Base-by-base conservation (phyloP, 2,888 invertebrate genomes). In the Lithosia quadra region DNA sequence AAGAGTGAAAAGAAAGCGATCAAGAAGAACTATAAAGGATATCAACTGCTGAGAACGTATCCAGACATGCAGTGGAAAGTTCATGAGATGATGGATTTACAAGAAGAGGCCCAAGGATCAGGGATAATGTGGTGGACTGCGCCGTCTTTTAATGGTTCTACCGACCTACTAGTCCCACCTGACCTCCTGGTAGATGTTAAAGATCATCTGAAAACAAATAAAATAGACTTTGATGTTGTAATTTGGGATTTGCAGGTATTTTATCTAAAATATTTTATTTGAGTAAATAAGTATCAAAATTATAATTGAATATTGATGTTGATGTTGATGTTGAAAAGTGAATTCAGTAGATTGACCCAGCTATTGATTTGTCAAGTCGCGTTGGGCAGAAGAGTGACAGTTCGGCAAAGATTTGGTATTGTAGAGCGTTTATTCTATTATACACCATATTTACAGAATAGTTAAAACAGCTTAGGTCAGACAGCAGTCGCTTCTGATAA, bases 241-340 rank as follows among this genome's bases (percentile, higher is more conserved):
- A 96, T 97, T 81, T 96, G 96, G 84, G 97, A 98, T 87, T 95
- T 98, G 36, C 97, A 97, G 95, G 96, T 96, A n/a, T n/a, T n/a
- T n/a, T n/a, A n/a, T n/a, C n/a, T n/a, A 90, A 74, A 59, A 11
- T 28, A 28, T 18, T 7, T 57, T 34, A 22, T 56, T 22, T 56
- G 13, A 21, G 13, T 24, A 22, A 56, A 22, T 24, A 56, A n/a
- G n/a, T n/a, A 43, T 43, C 3, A 28, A 36, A 11, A 2, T 36
- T 36, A 36, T 36, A 36, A 36, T 36, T 36, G 11, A 11, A 11
- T 2, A n/a, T n/a, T n/a, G n/a, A n/a, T n/a, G n/a, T n/a, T n/a
- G n/a, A n/a, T n/a, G n/a, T n/a, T n/a, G n/a, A n/a, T 39, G 2
- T 39, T 39, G 15, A 15, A 15, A 15, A 39, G 39, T 15, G 15